Base-by-base conservation (phyloP, 2,888 invertebrate species). In the Laspeyria flexula region DNA sequence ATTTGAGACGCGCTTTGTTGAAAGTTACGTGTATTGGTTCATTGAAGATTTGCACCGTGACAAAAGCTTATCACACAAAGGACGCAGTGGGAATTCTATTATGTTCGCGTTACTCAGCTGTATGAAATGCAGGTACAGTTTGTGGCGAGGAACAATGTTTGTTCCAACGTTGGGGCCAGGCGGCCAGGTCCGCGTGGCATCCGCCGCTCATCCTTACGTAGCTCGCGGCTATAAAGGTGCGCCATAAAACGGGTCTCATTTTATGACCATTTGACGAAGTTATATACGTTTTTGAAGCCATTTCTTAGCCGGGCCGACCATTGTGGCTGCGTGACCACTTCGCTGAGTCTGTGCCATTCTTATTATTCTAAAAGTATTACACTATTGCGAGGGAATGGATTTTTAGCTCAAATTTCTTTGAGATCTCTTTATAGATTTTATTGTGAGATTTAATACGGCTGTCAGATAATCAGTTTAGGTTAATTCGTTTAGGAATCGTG, bases 231-330 rank as follows among this genome's bases (percentile, higher is more conserved):
- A 84, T 89, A 89, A 88, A 90, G 85, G 85, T 86, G 87, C 81
- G 81, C 86, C 86, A 85, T 90, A 89, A 90, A 90, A 89, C 90
- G 85, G 83, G 83, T 85, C 86, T 79, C 84, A 81, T 83, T 90
- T 91, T 91, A 90, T 83, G 87, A 88, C 86, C 90, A 84, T 90
- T 90, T 90, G 90, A 89, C 90, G 86, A 86, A 88, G 88, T 87
- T 86, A 87, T 88, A 86, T 86, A 85, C 85, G 81, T 86, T 87
- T 89, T 88, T 84, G 82, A 88, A 88, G 87, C 77, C 79, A 85
- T 90, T 86, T 85, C 87, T 87, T 82, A 84, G 83, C 70, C 77
- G 75, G 71, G 56, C 73, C 78, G 81, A 76, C 85, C 79, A 88
- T 88, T 88, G 88, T 87, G 81, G 80, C 79, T 75, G 82, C 84